Evolutionary conservation across 2,888 invertebrate species (phyloP).

Genomic region (Cyaniris semiargus): DNA sequence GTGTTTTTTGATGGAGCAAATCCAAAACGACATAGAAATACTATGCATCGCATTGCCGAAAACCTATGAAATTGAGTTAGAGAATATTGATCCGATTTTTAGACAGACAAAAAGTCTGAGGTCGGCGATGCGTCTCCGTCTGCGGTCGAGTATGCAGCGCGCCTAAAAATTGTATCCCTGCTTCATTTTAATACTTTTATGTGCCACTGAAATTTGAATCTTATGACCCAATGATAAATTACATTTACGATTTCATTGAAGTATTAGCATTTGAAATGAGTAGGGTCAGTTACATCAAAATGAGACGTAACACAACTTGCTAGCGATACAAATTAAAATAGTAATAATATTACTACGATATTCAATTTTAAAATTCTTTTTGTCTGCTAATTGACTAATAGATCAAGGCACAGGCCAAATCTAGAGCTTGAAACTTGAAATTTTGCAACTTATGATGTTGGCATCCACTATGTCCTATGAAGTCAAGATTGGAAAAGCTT

Average conservation of each 20-base stretch:
- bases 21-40: not conserved
- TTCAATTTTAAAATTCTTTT: too few relatives aligned
- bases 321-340: too few relatives aligned
- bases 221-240: not conserved
- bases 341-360: too few relatives aligned
- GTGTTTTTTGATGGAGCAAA: not conserved
- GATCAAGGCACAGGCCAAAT: too few relatives aligned
- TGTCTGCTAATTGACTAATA: too few relatives aligned
- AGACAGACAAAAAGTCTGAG: not conserved
- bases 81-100: slow-evolving; percentile 3
- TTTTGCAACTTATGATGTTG: too few relatives aligned
- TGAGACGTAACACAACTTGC: too few relatives aligned
- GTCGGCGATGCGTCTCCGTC: not conserved
- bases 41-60: not conserved
- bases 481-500: too few relatives aligned
- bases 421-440: too few relatives aligned
- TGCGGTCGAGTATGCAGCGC: slow-evolving; percentile 1
- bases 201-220: not conserved
- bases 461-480: too few relatives aligned
- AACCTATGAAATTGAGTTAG: slow-evolving; percentile 9
- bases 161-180: slow-evolving; percentile 4
- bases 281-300: too few relatives aligned
- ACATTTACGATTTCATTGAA: not conserved
- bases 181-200: not conserved
- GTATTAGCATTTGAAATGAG: too few relatives aligned